A percentile compares a stretch with the other conserved stretches of the same genome.
phyloP scores from a whole-genome alignment of 1,140 invertebrate genomes.

The Hylyphantes graminicola region DNA sequence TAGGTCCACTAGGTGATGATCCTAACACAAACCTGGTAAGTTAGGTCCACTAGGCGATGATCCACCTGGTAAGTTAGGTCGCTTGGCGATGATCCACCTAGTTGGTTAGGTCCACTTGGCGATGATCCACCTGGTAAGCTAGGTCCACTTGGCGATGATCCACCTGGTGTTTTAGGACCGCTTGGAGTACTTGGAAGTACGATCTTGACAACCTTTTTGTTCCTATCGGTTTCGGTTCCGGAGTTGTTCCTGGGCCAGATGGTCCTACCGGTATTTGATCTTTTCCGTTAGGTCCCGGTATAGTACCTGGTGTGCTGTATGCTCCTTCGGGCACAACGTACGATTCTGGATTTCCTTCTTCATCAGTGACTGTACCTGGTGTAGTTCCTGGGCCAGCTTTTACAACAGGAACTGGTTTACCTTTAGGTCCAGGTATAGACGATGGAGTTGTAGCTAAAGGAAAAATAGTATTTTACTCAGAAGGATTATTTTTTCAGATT shows the following conservation, averaged over 20 bases:
- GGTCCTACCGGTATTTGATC: slow-evolving; percentile 8
- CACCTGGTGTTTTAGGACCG: background rate
- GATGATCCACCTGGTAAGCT: too few species aligned
- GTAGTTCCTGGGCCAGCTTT: slow-evolving; percentile 11
- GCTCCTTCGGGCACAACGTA: background rate
- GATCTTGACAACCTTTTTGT: background rate
- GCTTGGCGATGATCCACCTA: too few species aligned
- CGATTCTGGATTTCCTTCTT: background rate
- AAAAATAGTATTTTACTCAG: too few species aligned
- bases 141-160: too few species aligned
- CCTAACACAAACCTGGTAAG: too few species aligned
- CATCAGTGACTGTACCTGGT: slow-evolving; percentile 5
- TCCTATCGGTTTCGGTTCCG: slow-evolving; percentile 3
- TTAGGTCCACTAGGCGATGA: too few species aligned
- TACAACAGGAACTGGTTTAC: slow-evolving; percentile 5
- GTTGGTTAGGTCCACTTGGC: too few species aligned
- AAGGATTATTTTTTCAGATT: too few species aligned
- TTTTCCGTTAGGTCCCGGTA: background rate
- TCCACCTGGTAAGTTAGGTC: too few species aligned
- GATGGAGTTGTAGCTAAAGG: background rate
- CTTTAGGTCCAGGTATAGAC: slow-evolving; percentile 7
- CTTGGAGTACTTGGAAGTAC: slow-evolving; percentile 4
- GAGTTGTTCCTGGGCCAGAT: slow-evolving; percentile 12
- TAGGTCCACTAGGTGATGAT: too few species aligned
- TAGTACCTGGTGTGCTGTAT: slow-evolving; percentile 4